Evolutionary conservation across 2,797 vertebrate species (phyloP), one percentile per base, ranked within the genome.

Genomic region (Petrocephalus schoutedeni): DNA sequence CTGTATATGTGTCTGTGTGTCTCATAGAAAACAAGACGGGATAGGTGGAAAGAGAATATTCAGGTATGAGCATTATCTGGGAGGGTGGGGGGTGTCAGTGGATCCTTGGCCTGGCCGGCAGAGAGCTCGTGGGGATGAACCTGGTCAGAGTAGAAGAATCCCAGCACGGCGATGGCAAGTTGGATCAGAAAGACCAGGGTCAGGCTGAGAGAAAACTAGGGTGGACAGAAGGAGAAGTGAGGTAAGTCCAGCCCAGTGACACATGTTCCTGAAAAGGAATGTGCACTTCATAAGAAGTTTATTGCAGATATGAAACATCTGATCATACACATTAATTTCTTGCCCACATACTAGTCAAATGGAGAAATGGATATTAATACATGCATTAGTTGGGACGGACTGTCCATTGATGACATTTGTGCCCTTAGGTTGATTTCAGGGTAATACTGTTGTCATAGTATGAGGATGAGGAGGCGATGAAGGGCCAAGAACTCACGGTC

Each of bases 61-160:
- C 23, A 64, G 21, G 21, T 23, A 10, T 21, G 21, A 61, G 61
- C 61, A 64, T 64, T 10, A 28, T 64, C 9, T 0, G 21, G 7
- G 21, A n/a, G 21, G n/a, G n/a, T 8, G 59, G 7, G 59, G 21
- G 21, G 9, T 28, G 61, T 67, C 1, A 0, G 9, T 67, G 61
- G 61, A 23, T 21, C 3, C 9, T 67, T 14, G 23, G 23, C 23
- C 23, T 67, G 23, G 61, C 28, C 10, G 28, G 23, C 9, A 28
- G 28, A 28, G 28, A 49, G 32, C 1, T 1, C 19, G 28, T 6
- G 36, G 21, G 16, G 77, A 67, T 67, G 23, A 94, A 96, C 95
- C 96, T 96, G 95, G 57, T 95, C 93, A 0, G 95, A 95, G 91
- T 96, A 95, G 90, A 96, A 94, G 91, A 96, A 96, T 36, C 95